Percentiles rank a stretch among this genome's conserved stretches.
Evolutionary conservation across 92 coral and sea anemone genomes (phyloP).

Genomic region (Meandrina meandrites): DNA sequence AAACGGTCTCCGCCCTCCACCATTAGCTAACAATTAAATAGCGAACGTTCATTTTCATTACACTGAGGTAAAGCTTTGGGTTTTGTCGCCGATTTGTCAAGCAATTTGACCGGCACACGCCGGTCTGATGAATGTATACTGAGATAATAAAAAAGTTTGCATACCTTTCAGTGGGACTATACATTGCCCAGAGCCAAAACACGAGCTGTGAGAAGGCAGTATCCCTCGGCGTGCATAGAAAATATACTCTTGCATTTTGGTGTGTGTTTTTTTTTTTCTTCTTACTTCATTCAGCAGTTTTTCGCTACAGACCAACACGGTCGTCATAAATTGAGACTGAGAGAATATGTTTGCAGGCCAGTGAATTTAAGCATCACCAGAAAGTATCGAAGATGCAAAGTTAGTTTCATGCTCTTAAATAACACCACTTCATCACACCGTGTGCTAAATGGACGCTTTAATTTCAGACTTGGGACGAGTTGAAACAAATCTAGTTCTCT

Average conservation of each 20-base stretch:
- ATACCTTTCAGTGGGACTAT: background rate
- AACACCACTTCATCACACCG: background rate
- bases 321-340: background rate
- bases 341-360: background rate
- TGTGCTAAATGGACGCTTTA: background rate
- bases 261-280: background rate
- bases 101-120: background rate
- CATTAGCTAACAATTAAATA: slow-evolving; percentile 2
- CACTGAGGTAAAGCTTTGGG: background rate
- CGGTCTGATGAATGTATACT: background rate
- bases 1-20: slow-evolving; percentile 14
- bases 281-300: background rate
- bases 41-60: background rate
- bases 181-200: background rate
- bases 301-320: background rate
- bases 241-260: background rate
- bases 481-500: background rate
- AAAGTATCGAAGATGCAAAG: background rate
- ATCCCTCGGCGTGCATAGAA: background rate
- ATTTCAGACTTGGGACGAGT: background rate
- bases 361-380: background rate
- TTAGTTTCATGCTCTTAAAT: background rate
- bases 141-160: background rate
- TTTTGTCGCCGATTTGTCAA: background rate
- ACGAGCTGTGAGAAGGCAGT: background rate